Percentiles rank a stretch among this genome's conserved stretches.
Evolutionary conservation across 2,888 invertebrate genomes (phyloP).

Genomic region (Acanthosepion lycidas): DNA sequence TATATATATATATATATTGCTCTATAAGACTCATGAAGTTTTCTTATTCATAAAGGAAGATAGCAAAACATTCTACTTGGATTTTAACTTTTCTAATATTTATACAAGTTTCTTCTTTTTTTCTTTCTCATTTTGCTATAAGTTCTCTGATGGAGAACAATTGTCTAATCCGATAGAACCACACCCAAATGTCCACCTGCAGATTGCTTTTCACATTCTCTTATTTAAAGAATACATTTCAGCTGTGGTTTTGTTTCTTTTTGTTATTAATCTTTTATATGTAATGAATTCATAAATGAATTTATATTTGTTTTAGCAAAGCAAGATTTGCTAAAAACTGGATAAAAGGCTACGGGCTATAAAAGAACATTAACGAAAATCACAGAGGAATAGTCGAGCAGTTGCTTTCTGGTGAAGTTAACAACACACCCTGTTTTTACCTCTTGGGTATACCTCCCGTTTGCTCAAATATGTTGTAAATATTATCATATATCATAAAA

Average conservation of each 20-base stretch:
- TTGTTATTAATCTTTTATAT: background rate
- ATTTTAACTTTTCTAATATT: no score
- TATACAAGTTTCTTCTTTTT: no score
- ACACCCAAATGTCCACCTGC: slow-evolving; percentile 1
- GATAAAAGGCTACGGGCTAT: background rate
- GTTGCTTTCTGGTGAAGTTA: background rate
- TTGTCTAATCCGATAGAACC: background rate
- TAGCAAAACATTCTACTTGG: no score
- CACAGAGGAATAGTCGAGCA: background rate
- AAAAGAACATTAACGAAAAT: background rate
- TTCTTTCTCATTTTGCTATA: no score
- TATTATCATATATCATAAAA: slow-evolving; percentile 33
- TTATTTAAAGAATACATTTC: background rate
- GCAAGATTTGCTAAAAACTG: background rate
- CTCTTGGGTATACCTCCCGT: background rate
- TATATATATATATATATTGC: slow-evolving; percentile 35
- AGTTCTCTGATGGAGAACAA: background rate
- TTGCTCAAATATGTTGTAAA: background rate
- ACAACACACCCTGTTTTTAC: background rate
- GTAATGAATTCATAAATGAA: background rate
- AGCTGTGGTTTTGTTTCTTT: background rate
- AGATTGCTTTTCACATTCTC: background rate
- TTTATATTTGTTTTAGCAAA: background rate
- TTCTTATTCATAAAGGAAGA: no score
- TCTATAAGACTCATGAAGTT: no score